Conservation (phyloP, 1,140 invertebrate species). For the Pteromalus puparum region DNA sequence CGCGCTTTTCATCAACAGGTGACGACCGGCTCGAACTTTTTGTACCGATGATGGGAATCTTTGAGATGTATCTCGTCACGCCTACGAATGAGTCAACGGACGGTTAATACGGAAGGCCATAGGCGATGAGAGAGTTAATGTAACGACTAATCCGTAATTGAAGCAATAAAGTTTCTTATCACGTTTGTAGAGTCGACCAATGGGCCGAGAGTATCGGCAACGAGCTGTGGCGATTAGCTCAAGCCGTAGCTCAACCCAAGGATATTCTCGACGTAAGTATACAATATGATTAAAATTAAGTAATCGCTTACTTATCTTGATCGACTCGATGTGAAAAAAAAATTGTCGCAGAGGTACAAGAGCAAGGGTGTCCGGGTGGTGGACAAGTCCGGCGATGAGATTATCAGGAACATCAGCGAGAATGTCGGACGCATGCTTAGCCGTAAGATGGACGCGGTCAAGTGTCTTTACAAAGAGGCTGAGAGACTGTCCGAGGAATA, state of each 20-base stretch:
- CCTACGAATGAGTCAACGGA: not conserved
- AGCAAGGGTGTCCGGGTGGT: conserved; percentile 84
- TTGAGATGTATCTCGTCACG: no score
- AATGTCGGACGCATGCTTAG: conserved; percentile 87
- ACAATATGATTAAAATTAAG: no score
- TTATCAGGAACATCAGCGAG: conserved; percentile 84
- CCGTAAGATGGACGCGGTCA: conserved; percentile 89
- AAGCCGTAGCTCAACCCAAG: conserved; percentile 77
- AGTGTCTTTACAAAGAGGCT: conserved; percentile 84
- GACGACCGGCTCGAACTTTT: not conserved
- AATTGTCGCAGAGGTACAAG: conserved; percentile 80
- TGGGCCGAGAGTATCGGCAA: conserved; percentile 79
- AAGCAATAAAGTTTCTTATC: not conserved
- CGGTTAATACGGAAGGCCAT: conserved; percentile 4
- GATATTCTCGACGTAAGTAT: conserved; percentile 77
- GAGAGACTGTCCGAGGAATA: conserved; percentile 80
- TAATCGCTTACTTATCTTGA: no score
- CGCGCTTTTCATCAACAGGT: not conserved
- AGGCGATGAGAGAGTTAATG: not conserved
- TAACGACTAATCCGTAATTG: conserved; percentile 9
- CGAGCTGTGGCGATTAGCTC: conserved; percentile 79
- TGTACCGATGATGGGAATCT: no score
- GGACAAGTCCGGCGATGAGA: conserved; percentile 83
- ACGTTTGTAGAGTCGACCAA: conserved; percentile 74
- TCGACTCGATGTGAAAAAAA: no score